Percentiles rank a stretch among this genome's conserved stretches.
Evolutionary conservation across 2,888 invertebrate species (phyloP).

Genomic region (Trissolcus japonicus): DNA sequence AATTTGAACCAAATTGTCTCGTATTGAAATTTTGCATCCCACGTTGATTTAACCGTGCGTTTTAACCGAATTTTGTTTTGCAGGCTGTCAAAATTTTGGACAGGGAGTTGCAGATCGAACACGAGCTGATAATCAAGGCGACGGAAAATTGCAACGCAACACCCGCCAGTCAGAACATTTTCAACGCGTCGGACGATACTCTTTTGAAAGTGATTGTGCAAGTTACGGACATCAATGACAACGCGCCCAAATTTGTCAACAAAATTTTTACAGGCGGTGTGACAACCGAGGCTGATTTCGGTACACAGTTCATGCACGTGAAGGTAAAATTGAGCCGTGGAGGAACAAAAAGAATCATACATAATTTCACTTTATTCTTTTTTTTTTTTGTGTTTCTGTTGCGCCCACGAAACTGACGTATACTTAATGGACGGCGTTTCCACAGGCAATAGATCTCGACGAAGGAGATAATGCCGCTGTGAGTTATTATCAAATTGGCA

Average conservation of each 20-base stretch:
- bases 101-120: conserved; percentile 83
- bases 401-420: too few species aligned
- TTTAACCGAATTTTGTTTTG: too few species aligned
- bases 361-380: too few species aligned
- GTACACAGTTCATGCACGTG: conserved; percentile 89
- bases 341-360: background rate
- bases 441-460: conserved; percentile 86
- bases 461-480: conserved; percentile 85
- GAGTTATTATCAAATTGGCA: conserved; percentile 86
- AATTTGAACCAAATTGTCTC: too few species aligned
- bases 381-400: too few species aligned
- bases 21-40: too few species aligned
- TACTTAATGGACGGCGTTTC: conserved; percentile 2
- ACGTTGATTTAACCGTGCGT: too few species aligned
- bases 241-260: conserved; percentile 88
- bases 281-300: conserved; percentile 94
- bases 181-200: conserved; percentile 82
- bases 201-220: conserved; percentile 83
- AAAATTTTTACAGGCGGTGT: conserved; percentile 94
- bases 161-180: conserved; percentile 79
- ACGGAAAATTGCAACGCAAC: conserved; percentile 86
- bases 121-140: conserved; percentile 86
- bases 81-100: conserved; percentile 82
- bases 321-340: conserved; percentile 79
- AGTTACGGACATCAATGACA: conserved; percentile 93